phyloP scores from a whole-genome alignment of 1,140 invertebrate genomes.

The Bombus fervidus region DNA sequence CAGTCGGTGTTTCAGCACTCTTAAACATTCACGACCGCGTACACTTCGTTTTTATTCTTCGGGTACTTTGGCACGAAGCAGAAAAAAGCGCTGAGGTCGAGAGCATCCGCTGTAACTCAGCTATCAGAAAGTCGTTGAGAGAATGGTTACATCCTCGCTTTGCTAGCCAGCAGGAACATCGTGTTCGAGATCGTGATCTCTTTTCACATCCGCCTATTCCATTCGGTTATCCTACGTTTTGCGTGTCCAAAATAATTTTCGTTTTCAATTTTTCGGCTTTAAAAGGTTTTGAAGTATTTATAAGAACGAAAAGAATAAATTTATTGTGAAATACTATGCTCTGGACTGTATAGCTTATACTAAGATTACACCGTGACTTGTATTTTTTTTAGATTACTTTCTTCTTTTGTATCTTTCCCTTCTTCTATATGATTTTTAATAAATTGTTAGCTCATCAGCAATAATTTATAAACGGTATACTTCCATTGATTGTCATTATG shows the following conservation, averaged over 20 bases:
- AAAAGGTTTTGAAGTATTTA: not conserved
- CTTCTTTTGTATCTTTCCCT: too few species aligned
- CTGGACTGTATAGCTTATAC: too few species aligned
- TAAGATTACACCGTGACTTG: too few species aligned
- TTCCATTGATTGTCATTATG: too few species aligned
- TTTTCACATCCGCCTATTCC: not conserved
- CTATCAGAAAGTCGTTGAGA: constrained; percentile 41
- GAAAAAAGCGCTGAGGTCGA: constrained; percentile 47
- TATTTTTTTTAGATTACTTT: not conserved
- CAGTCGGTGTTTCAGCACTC: constrained; percentile 43
- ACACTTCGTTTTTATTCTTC: constrained; percentile 52
- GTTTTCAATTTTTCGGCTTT: not conserved
- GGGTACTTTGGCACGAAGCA: constrained; percentile 50
- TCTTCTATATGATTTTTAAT: too few species aligned
- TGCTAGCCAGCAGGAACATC: not conserved
- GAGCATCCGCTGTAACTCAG: constrained; percentile 40
- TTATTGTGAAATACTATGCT: not conserved
- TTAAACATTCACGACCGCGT: constrained; percentile 44
- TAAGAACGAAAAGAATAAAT: not conserved
- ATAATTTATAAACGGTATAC: too few species aligned
- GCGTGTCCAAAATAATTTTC: too few species aligned
- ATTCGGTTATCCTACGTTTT: not conserved
- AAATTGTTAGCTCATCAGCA: too few species aligned
- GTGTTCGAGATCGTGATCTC: not conserved
- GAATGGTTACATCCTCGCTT: constrained; percentile 19